Percentiles rank a stretch among this genome's conserved stretches.
Conservation (phyloP, 2,113 vertebrate genomes). For the Isichthys henryi region DNA sequence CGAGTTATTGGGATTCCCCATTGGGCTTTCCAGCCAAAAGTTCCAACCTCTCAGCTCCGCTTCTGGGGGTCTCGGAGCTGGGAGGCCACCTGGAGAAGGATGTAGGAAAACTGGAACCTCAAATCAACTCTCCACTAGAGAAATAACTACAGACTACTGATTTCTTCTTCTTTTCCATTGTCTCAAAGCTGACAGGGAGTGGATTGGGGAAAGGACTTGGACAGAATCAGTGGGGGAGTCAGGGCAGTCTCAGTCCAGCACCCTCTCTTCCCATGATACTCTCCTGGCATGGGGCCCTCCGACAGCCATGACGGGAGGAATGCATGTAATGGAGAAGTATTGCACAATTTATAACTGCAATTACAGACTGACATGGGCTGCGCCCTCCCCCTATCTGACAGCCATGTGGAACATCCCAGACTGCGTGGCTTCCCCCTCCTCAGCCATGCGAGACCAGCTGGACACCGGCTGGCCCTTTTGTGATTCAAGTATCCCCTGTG, state of each 20-base stretch:
- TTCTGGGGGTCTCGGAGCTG: background rate
- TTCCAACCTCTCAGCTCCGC: background rate
- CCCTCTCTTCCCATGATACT: background rate
- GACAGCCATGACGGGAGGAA: background rate
- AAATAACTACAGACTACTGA: background rate
- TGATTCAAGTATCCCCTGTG: background rate
- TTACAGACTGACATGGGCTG: background rate
- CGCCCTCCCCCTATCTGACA: conserved; percentile 10
- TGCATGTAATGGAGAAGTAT: conserved; percentile 24
- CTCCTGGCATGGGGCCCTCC: background rate
- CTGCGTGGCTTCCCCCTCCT: background rate
- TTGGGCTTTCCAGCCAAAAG: background rate
- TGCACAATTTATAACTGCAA: conserved; percentile 24
- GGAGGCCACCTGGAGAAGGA: background rate
- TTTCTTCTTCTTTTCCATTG: background rate
- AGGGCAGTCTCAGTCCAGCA: background rate
- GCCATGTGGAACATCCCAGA: background rate
- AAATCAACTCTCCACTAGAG: background rate
- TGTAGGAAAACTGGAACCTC: background rate
- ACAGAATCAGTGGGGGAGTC: background rate
- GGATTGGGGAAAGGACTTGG: background rate
- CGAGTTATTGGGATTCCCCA: background rate
- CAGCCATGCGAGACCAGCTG: background rate
- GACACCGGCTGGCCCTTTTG: background rate
- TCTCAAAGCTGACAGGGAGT: background rate